These are phyloP conservation scores for Oscarella lobularis DNA, from an alignment of 37 sponge, comb jelly and placozoan species.

Conservation along the genomic window DNA sequence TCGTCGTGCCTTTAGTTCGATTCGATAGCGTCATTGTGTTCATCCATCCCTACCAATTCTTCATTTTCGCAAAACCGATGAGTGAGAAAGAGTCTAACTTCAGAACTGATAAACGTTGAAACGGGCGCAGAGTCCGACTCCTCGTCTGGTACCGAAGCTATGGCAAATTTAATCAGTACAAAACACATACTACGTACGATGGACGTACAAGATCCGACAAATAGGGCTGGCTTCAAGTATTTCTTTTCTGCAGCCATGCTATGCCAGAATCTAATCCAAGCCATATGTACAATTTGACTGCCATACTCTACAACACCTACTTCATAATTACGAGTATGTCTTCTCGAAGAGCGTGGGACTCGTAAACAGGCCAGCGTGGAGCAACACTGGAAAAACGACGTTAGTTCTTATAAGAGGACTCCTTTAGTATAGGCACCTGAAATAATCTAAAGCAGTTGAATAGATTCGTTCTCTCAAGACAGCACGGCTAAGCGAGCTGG, in stretches of 20 bases:
- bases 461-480: slow-evolving; percentile 58
- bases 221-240: neutral
- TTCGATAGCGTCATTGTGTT: too few species aligned
- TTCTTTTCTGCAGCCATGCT: neutral
- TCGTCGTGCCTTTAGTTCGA: too few species aligned
- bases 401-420: too few species aligned
- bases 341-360: slow-evolving; percentile 1
- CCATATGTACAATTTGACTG: neutral
- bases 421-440: slow-evolving; percentile 53
- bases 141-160: too few species aligned
- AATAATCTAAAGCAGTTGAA: slow-evolving; percentile 58
- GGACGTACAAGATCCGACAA: neutral
- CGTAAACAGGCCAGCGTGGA: neutral
- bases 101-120: too few species aligned
- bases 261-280: neutral
- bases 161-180: too few species aligned
- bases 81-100: too few species aligned
- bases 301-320: neutral
- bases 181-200: too few species aligned
- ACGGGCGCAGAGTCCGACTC: too few species aligned
- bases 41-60: too few species aligned
- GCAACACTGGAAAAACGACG: neutral
- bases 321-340: neutral
- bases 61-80: too few species aligned
- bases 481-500: neutral